phyloP scores from a whole-genome alignment of 2,888 invertebrate genomes.

The Deilephila porcellus region DNA sequence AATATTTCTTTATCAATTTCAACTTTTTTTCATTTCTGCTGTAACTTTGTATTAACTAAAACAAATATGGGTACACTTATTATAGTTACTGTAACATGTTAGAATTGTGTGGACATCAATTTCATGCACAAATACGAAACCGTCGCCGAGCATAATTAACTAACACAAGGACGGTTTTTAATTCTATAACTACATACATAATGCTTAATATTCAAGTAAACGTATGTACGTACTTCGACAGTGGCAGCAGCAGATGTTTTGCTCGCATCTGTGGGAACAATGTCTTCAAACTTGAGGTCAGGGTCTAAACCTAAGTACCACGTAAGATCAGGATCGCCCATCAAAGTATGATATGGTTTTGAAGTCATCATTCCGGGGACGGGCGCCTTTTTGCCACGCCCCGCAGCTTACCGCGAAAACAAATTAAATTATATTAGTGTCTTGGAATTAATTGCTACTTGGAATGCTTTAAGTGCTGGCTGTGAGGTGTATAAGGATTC shows the following conservation, averaged over 20 bases:
- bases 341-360: slow-evolving; percentile 66
- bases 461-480: not conserved
- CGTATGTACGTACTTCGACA: slow-evolving; percentile 65
- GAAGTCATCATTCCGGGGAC: slow-evolving; percentile 65
- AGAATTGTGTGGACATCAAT: slow-evolving; percentile 5
- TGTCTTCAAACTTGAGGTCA: slow-evolving; percentile 78
- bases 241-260: slow-evolving; percentile 68
- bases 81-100: not conserved
- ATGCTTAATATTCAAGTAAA: slow-evolving; percentile 2
- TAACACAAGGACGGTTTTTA: not conserved
- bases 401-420: slow-evolving; percentile 22
- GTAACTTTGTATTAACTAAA: slow-evolving; percentile 10
- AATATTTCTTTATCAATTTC: too few species aligned
- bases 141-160: not conserved
- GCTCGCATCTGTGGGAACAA: slow-evolving; percentile 64
- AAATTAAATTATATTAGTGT: not conserved
- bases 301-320: slow-evolving; percentile 82
- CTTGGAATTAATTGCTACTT: not conserved
- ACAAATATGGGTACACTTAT: not conserved
- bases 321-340: slow-evolving; percentile 71
- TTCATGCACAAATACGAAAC: slow-evolving; percentile 1
- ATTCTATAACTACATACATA: slow-evolving; percentile 10
- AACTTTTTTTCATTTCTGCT: not conserved
- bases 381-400: slow-evolving; percentile 65
- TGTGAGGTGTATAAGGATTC: not conserved